Conservation (phyloP, 2,113 vertebrate genomes). For the Campylomormyrus tamandua region DNA sequence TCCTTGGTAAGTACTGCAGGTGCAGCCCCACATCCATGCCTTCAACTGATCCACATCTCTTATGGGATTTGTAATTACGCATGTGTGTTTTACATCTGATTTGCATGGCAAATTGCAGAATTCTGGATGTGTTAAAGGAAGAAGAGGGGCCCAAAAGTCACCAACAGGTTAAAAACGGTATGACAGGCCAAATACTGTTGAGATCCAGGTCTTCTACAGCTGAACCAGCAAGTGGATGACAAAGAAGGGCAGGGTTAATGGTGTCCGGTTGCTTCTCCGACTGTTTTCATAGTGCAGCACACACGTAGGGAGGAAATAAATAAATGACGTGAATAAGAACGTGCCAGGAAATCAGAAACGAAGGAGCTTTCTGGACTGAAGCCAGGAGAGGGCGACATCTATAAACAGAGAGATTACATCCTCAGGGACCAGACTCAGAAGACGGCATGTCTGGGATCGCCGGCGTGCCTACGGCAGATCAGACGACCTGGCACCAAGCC, state of each 20-base stretch:
- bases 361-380: neutral
- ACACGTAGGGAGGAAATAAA: neutral
- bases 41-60: neutral
- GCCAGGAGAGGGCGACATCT: neutral
- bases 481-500: constrained; percentile 31
- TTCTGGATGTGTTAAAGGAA: neutral
- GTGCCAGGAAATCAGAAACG: neutral
- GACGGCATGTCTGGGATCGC: constrained; percentile 39
- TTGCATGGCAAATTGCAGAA: neutral
- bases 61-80: neutral
- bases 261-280: neutral
- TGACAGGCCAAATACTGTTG: neutral
- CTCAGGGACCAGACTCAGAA: constrained; percentile 15
- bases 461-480: constrained; percentile 36
- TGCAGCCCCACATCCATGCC: neutral
- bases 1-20: neutral
- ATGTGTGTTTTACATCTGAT: neutral
- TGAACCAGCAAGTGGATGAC: neutral
- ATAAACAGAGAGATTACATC: neutral
- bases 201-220: neutral
- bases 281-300: neutral
- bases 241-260: neutral
- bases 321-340: neutral
- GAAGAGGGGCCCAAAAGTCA: neutral
- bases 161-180: neutral